These are phyloP conservation scores for Clarias laeviceps DNA, from an alignment of 2,797 vertebrate species.

Conservation along the genomic window DNA sequence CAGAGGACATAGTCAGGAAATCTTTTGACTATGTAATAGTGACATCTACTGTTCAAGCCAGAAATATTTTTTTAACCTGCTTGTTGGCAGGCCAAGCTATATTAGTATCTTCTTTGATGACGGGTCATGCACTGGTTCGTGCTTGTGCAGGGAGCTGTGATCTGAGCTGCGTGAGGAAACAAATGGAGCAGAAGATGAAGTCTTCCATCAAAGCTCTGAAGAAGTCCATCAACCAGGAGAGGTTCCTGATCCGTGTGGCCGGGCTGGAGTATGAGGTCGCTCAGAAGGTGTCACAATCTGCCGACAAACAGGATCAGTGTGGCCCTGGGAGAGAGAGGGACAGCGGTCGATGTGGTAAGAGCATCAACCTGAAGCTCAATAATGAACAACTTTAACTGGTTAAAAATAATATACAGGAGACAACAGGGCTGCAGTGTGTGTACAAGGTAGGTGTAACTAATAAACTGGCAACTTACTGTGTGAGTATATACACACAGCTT, in stretches of 20 bases:
- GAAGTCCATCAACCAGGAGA: conserved; percentile 97
- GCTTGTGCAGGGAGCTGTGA: conserved; percentile 82
- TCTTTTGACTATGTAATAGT: background rate
- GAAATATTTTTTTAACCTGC: background rate
- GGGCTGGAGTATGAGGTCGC: conserved; percentile 95
- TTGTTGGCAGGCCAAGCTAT: background rate
- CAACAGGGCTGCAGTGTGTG: background rate
- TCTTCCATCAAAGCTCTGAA: conserved; percentile 92
- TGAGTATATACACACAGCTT: background rate
- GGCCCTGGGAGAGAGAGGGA: conserved; percentile 86
- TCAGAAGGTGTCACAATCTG: conserved; percentile 80
- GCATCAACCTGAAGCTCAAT: conserved; percentile 11
- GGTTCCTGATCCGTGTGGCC: conserved; percentile 91
- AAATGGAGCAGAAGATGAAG: conserved; percentile 91
- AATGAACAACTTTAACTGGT: background rate
- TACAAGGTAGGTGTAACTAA: conserved; percentile 6
- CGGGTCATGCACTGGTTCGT: background rate
- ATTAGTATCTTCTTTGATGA: background rate
- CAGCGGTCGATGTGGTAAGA: conserved; percentile 92
- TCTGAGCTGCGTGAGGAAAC: conserved; percentile 89
- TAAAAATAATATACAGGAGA: background rate
- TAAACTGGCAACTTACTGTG: background rate
- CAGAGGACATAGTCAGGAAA: background rate
- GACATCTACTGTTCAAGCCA: background rate
- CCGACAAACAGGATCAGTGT: conserved; percentile 76